Base-by-base conservation (phyloP, 2,113 vertebrate genomes). In the Ptychochromis oligacanthus region DNA sequence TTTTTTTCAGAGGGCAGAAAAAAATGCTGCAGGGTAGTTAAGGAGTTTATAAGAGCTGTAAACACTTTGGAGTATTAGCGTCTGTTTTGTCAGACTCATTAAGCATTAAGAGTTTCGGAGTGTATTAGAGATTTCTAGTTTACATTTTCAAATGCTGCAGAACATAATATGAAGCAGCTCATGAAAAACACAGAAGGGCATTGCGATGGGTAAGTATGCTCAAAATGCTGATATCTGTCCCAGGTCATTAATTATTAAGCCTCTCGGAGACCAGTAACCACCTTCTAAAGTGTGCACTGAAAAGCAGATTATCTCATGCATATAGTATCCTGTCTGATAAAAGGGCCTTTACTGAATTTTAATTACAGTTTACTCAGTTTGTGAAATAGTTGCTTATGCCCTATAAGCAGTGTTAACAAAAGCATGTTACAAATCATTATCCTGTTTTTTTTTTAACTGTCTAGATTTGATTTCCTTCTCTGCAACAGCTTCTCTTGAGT, bases 141-240 rank as follows among this genome's bases (percentile, higher is more conserved):
- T 15, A 20, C 15, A n/a, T 46, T 43, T 17, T 52, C 49, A 18
- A 18, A 52, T 18, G 49, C 49, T 52, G 15, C 22, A 10, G 9
- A 65, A 65, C 18, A n/a, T 20, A 24, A 75, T 57, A 18, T 18
- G 6, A 11, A 13, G 72, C 38, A 38, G 61, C 34, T 79, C 26
- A 34, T 59, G 22, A 52, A 70, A 64, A 34, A 62, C n/a, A 74
- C 2, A 72, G 17, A 54, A 20, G 36, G 15, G 17, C 36, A 56
- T n/a, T 46, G 20, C 0, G 26, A 52, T 26, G 22, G 4, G 12
- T 61, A 56, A 77, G 77, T 3, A 14, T 60, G 18, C 4, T 3
- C 56, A 49, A 62, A 79, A 49, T 64, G 31, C 43, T 55, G 56
- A 77, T 77, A 40, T 82, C 31, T 70, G 56, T 40, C 40, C 17